These are phyloP conservation scores for Silvanus unidentatus DNA, from an alignment of 2,888 invertebrate genomes.

Conservation along the genomic window DNA sequence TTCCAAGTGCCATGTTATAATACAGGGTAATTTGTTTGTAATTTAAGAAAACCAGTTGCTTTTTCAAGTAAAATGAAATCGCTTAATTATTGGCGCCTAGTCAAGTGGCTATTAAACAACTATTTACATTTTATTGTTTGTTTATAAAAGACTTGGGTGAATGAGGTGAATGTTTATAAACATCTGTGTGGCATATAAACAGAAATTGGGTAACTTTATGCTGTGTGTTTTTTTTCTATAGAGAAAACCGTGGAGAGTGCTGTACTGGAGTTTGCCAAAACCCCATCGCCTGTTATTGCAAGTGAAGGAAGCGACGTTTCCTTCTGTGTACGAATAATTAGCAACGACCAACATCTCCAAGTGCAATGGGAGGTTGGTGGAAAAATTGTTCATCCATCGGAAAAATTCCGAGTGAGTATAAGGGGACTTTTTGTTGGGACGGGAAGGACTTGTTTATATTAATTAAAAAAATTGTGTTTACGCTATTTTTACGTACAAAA, in stretches of 20 bases:
- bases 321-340: constrained; percentile 53
- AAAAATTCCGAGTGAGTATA: constrained; percentile 32
- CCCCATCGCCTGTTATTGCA: constrained; percentile 50
- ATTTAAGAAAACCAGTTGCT: constrained; percentile 20
- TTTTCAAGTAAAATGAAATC: no score
- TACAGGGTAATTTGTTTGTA: constrained; percentile 50
- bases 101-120: no score
- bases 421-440: no score
- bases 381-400: constrained; percentile 25
- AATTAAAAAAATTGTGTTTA: no score
- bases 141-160: no score
- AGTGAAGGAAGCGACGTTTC: constrained; percentile 48
- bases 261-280: constrained; percentile 49
- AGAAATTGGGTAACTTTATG: no score
- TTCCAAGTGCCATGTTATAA: constrained; percentile 48
- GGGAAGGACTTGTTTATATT: no score
- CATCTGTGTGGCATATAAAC: no score
- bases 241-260: constrained; percentile 10
- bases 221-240: constrained; percentile 9
- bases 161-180: no score
- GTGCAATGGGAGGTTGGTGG: constrained; percentile 56
- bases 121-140: no score
- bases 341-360: constrained; percentile 35
- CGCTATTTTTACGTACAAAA: no score
- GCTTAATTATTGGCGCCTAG: no score